Evolutionary conservation across 2,797 vertebrate genomes (phyloP).

Genomic region (Leptatherina wallacei): DNA sequence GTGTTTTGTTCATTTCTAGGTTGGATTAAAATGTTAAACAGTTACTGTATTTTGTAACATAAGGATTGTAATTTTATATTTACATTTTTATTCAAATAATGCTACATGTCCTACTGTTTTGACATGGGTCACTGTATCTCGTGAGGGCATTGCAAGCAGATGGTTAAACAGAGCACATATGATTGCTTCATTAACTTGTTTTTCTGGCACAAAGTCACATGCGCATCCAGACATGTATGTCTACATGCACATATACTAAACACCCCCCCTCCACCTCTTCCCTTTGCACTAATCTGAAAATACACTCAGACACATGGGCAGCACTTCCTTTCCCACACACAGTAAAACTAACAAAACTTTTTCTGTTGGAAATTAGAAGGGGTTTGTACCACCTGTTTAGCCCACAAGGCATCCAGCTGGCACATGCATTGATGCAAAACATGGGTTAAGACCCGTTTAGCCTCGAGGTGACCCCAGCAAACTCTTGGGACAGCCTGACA

Average conservation of each 20-base stretch:
- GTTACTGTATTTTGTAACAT: too few species aligned
- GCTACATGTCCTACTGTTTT: conserved; percentile 1
- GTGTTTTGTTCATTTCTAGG: too few species aligned
- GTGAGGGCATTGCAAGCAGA: conserved; percentile 29
- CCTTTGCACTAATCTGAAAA: background rate
- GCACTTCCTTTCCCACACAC: background rate
- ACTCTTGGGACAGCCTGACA: background rate
- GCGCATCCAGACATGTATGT: background rate
- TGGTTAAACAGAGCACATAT: conserved; percentile 23
- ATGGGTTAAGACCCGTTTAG: background rate
- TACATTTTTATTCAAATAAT: too few species aligned
- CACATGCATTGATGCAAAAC: conserved; percentile 1
- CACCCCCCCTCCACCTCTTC: background rate
- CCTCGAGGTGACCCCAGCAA: conserved; percentile 17
- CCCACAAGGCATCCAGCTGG: conserved; percentile 34
- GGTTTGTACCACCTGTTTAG: conserved; percentile 29
- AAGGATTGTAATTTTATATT: too few species aligned
- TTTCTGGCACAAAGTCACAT: background rate
- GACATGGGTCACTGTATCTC: background rate
- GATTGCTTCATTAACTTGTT: conserved; percentile 34
- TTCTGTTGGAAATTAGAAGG: background rate
- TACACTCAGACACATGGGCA: background rate
- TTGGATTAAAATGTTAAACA: too few species aligned
- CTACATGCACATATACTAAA: too few species aligned
- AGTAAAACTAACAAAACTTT: background rate